Percentiles rank a stretch among this genome's conserved stretches.
Conservation (phyloP, 2,797 vertebrate species). For the Acridotheres tristis region DNA sequence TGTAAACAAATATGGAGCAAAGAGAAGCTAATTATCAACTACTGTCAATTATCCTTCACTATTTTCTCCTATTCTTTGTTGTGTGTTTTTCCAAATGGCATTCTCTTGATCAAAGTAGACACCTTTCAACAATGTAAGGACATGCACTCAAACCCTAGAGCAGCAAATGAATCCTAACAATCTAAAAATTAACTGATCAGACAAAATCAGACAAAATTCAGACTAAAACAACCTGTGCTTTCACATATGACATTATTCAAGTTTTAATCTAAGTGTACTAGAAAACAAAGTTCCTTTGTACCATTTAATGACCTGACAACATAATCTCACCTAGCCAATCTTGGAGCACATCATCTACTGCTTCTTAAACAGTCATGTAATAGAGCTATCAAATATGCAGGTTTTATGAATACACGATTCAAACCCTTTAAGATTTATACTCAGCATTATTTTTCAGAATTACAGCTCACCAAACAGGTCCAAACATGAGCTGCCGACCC, state of each 20-base stretch:
- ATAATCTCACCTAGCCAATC: neutral
- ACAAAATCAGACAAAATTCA: neutral
- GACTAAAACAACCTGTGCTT: neutral
- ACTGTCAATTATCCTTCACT: neutral
- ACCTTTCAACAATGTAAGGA: neutral
- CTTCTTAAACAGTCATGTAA: neutral
- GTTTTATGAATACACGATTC: neutral
- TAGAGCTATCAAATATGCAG: neutral
- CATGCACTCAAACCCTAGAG: neutral
- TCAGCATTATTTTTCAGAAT: neutral
- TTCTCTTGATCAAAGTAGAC: neutral
- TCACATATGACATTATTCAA: neutral
- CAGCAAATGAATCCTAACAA: neutral
- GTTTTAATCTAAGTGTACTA: neutral
- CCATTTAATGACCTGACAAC: neutral
- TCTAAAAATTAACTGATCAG: neutral
- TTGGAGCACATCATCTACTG: neutral
- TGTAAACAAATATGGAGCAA: neutral
- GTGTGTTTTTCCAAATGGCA: neutral
- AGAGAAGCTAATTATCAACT: neutral
- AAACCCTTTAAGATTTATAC: neutral
- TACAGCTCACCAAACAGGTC: neutral
- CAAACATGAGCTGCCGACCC: neutral
- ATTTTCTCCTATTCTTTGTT: neutral
- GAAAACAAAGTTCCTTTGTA: neutral